These are phyloP conservation scores for Pundamilia nyererei DNA, from an alignment of 2,113 vertebrate genomes.

Conservation along the genomic window DNA sequence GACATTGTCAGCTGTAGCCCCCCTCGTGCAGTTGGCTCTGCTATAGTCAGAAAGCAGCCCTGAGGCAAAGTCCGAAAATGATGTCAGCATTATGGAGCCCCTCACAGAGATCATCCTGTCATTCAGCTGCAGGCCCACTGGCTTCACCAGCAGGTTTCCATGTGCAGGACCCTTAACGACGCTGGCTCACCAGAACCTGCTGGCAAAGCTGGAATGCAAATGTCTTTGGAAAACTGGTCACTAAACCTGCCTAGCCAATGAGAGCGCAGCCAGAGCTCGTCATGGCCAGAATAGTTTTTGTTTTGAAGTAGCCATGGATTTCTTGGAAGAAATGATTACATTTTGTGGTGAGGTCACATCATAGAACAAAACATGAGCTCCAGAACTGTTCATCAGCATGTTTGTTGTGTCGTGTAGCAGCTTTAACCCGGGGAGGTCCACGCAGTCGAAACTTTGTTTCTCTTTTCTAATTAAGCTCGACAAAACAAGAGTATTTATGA, in stretches of 20 bases:
- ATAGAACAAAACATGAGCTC: not conserved
- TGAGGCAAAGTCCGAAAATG: constrained; percentile 5
- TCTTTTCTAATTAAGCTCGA: not conserved
- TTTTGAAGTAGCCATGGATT: not conserved
- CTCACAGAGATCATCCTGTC: constrained; percentile 28
- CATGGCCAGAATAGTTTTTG: not conserved
- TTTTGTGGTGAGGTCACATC: not conserved
- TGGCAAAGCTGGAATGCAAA: constrained; percentile 23
- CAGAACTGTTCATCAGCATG: not conserved
- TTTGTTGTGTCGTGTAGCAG: not conserved
- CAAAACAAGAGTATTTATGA: not conserved
- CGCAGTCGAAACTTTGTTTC: not conserved
- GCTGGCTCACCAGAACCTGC: constrained; percentile 14
- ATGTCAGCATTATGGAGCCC: not conserved
- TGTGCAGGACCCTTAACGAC: not conserved
- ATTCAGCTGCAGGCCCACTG: constrained; percentile 19
- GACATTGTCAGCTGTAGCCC: constrained; percentile 19
- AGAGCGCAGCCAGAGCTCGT: not conserved
- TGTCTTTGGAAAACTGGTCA: not conserved
- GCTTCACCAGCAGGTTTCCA: not conserved
- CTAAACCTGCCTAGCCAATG: not conserved
- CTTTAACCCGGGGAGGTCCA: not conserved
- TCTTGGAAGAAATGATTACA: not conserved
- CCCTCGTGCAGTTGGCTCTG: constrained; percentile 9
- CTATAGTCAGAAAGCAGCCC: constrained; percentile 1